Base-by-base conservation (phyloP, 2,888 invertebrate species). In the Perithous albicinctus region DNA sequence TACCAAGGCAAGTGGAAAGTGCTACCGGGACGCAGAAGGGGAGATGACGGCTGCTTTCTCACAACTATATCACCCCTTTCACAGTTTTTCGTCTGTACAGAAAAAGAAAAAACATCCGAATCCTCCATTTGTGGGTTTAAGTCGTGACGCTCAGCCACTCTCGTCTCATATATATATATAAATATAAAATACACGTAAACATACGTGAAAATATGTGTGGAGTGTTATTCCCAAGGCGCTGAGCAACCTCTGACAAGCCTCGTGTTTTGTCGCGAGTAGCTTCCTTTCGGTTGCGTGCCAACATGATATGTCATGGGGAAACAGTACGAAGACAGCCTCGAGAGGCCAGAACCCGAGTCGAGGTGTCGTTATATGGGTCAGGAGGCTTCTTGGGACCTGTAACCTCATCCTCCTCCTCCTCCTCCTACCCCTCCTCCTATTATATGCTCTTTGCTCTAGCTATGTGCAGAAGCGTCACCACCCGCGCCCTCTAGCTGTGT, bases 341-440 rank as follows among this genome's bases (percentile, higher is more conserved):
- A 61, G 59, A 61, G 35, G 35, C 59, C 59, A 20, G 1, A 61
- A 61, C 10, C 59, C 20, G 59, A 61, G 59, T 18, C 59, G 18
- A 26, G 35, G 59, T 61, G 15, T 61, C 59, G 59, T 61, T 61
- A 61, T 61, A 20, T 61, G 35, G 59, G 59, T 61, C 59, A 61
- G 59, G 35, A 61, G 32, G 59, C 35, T 35, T 61, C 59, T 61
- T 35, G 59, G 59, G 59, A 61, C 59, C 32, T 61, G 59, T 38
- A 61, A 61, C 15, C 32, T 18, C 59, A 18, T 35, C 18, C 59
- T 35, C 32, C 32, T 35, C 32, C n/a, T n/a, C 59, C 35, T 35
- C 18, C 59, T 35, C 32, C 32, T 35, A 35, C n/a, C 32, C 59
- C 35, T 35, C 18, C 59, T 35, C 32, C 32, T 35, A 35, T 3